phyloP scores from a whole-genome alignment of 2,797 vertebrate species.

The Rousettus madagascariensis region DNA sequence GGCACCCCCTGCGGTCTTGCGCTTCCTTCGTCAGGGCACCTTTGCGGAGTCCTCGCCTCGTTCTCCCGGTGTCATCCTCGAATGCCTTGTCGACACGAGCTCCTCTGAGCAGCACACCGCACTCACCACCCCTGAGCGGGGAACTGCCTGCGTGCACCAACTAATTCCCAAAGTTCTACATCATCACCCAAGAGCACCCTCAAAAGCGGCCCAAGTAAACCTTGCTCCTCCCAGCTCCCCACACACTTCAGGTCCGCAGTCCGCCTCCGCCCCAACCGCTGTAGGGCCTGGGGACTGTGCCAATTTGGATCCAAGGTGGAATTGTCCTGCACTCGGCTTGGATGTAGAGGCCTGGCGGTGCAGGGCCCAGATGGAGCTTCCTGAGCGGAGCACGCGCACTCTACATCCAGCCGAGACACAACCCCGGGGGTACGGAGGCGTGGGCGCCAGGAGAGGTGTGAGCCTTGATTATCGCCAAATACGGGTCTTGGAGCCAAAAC shows the following conservation, averaged over 20 bases:
- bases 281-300: no score
- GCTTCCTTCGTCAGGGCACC: neutral
- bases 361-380: neutral
- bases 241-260: no score
- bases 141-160: neutral
- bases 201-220: neutral
- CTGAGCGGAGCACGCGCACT: fast-evolving
- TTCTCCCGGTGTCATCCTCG: neutral
- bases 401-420: fast-evolving
- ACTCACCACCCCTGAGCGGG: neutral
- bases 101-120: neutral
- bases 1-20: neutral
- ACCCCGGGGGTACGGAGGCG: fast-evolving
- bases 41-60: fast-evolving
- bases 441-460: neutral
- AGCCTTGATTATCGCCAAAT: neutral
- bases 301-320: neutral
- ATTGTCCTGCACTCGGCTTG: neutral
- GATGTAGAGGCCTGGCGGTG: fast-evolving
- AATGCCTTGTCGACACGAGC: neutral
- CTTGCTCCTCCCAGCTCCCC: neutral
- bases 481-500: neutral
- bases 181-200: neutral
- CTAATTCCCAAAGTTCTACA: neutral
- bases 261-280: neutral